phyloP scores from a whole-genome alignment of 2,113 vertebrate genomes.

The Orthonyx spaldingii region DNA sequence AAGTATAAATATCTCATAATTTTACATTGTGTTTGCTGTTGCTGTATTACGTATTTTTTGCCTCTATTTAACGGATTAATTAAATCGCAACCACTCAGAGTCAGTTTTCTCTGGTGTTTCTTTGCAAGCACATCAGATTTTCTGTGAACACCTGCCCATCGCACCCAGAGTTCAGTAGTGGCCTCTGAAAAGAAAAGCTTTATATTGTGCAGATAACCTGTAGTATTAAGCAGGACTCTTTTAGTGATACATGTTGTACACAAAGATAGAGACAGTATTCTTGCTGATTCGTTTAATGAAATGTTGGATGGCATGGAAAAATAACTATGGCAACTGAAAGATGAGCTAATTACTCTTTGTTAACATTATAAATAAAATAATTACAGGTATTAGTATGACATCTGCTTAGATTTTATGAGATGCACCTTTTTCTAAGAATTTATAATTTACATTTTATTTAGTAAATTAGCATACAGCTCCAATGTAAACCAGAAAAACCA shows the following conservation, averaged over 20 bases:
- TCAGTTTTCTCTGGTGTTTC: background rate
- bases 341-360: constrained; percentile 15
- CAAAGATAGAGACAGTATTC: background rate
- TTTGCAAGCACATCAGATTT: background rate
- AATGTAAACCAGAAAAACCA: background rate
- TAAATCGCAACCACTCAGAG: background rate
- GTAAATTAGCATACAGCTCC: background rate
- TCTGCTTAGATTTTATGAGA: background rate
- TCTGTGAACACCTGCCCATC: background rate
- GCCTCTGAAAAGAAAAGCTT: background rate
- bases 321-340: constrained; percentile 56
- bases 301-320: background rate
- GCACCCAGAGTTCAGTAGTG: background rate
- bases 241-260: background rate
- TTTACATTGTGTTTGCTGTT: background rate
- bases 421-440: background rate
- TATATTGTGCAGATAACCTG: background rate
- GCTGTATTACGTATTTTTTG: background rate
- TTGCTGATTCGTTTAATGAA: constrained; percentile 28
- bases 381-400: background rate
- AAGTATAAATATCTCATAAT: background rate
- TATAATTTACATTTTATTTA: background rate
- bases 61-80: background rate
- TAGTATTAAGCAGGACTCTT: background rate
- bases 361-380: constrained; percentile 34